These are phyloP conservation scores for Rostratula benghalensis DNA, from an alignment of 2,113 vertebrate species.

Conservation along the genomic window DNA sequence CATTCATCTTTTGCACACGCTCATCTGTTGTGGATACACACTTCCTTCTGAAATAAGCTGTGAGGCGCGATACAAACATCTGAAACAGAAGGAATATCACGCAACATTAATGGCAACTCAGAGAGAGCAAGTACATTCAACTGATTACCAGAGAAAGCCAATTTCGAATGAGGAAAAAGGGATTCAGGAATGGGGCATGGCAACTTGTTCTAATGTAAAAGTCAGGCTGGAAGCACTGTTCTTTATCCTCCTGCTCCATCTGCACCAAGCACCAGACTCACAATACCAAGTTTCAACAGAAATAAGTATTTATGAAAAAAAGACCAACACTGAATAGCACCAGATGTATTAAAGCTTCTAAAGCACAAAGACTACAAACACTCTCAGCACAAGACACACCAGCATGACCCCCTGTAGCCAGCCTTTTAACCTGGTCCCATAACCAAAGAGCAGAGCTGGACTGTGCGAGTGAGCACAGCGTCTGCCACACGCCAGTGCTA, in stretches of 20 bases:
- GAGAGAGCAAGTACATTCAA: background rate
- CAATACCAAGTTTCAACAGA: background rate
- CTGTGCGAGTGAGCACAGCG: background rate
- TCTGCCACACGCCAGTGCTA: background rate
- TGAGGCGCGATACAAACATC: conserved; percentile 93
- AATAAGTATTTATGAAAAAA: background rate
- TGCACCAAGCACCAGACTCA: background rate
- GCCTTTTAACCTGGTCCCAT: background rate
- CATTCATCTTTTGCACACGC: conserved; percentile 96
- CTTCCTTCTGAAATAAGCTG: conserved; percentile 90
- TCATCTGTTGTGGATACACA: conserved; percentile 85
- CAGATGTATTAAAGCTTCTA: background rate
- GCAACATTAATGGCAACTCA: background rate
- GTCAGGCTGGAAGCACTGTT: background rate
- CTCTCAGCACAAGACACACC: background rate
- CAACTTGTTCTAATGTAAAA: background rate
- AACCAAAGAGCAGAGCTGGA: background rate
- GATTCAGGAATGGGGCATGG: background rate
- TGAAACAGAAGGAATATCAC: conserved; percentile 55
- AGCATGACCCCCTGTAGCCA: background rate
- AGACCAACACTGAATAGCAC: background rate
- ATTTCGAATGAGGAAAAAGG: background rate
- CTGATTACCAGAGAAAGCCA: background rate
- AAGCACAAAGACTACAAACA: background rate
- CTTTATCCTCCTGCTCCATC: background rate